Percentiles rank a stretch among this genome's conserved stretches.
phyloP scores from a whole-genome alignment of 2,888 invertebrate species.

The Chouioia cunea region DNA sequence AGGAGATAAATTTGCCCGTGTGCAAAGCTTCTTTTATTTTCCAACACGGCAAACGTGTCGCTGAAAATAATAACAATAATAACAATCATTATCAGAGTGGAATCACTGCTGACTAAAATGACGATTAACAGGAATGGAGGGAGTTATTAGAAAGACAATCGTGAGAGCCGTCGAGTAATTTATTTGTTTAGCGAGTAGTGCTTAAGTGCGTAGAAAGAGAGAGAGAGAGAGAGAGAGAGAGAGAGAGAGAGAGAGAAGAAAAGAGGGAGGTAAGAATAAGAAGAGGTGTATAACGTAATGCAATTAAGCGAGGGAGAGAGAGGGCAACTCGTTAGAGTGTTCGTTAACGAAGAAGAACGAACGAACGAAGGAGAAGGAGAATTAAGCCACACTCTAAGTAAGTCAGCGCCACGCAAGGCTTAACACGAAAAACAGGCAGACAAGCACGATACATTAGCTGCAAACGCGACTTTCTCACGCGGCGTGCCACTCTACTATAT shows the following conservation, averaged over 20 bases:
- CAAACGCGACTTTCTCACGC: too few species aligned
- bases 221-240: neutral
- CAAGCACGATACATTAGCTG: neutral
- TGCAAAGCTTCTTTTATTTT: too few species aligned
- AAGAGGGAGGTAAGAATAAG: neutral
- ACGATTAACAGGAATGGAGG: too few species aligned
- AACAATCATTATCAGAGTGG: too few species aligned
- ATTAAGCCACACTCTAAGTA: neutral
- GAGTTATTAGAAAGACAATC: too few species aligned
- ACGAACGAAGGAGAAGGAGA: neutral
- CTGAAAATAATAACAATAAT: too few species aligned
- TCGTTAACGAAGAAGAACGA: constrained; percentile 41
- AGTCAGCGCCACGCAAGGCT: neutral
- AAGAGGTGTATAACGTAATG: constrained; percentile 13
- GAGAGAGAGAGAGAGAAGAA: neutral
- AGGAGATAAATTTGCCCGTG: too few species aligned
- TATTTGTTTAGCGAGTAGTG: constrained; percentile 23
- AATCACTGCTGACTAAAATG: too few species aligned
- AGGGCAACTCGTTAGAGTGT: constrained; percentile 28
- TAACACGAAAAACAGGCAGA: neutral
- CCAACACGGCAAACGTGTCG: too few species aligned
- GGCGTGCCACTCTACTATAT: too few species aligned
- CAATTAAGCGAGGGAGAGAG: constrained; percentile 28
- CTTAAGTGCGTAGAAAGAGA: too few species aligned
- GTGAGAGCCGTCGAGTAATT: too few species aligned